phyloP scores from a whole-genome alignment of 2,113 vertebrate genomes.

The Dryoscopus gambensis region DNA sequence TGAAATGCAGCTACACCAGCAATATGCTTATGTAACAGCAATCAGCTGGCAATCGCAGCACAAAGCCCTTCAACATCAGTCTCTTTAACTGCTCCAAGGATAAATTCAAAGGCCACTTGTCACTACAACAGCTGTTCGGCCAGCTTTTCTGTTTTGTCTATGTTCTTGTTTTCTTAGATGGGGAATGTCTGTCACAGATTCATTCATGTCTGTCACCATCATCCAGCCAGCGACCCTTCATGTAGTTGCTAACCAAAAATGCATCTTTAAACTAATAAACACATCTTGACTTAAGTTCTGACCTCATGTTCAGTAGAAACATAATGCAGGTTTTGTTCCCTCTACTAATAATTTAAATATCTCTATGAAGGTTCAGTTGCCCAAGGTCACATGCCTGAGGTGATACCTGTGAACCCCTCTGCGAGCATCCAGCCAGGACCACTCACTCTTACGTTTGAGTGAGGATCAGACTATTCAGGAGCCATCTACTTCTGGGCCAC shows the following conservation, averaged over 20 bases:
- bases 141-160: neutral
- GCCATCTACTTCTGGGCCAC: neutral
- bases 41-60: neutral
- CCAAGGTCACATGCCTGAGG: neutral
- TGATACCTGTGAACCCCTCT: neutral
- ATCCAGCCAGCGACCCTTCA: neutral
- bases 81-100: neutral
- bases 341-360: neutral
- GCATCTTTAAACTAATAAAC: neutral
- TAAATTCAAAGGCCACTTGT: neutral
- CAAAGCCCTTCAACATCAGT: neutral
- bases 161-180: neutral
- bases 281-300: neutral
- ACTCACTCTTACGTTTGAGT: neutral
- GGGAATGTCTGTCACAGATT: neutral
- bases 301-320: neutral
- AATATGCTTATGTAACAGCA: neutral
- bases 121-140: neutral
- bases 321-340: neutral
- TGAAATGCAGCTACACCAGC: neutral
- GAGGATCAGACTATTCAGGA: neutral
- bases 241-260: neutral
- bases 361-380: neutral
- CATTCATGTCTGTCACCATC: neutral
- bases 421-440: neutral